Evolutionary conservation across 1,140 invertebrate genomes (phyloP), one percentile per base, ranked within the genome.

Genomic region (Hypothenemus hampei): DNA sequence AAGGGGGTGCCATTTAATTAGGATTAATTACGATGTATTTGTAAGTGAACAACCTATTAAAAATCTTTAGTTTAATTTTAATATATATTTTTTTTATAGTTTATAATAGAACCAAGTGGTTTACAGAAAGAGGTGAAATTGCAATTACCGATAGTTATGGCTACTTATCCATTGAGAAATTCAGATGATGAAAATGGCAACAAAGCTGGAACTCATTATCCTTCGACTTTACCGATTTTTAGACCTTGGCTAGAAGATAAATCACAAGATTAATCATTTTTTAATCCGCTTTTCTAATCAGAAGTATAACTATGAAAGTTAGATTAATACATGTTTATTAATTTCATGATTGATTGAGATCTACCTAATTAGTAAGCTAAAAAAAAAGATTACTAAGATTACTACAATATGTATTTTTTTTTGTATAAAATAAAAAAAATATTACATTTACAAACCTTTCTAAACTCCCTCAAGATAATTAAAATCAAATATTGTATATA

Each of bases 11-110:
- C 89, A 93, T 72, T 81, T 98, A 53, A 97, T 98, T 63, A 85
- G 89, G 68, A 91, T 97, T 57, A 84, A 93, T 62, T 98, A 98
- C 71, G 90, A 94, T 71, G 88, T 98, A 39, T 92, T 90, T 73
- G 92, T 96, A 75, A 89, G 89, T 86, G 61, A 46, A 5, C n/a
- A 43, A 29, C 0, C 7, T 31, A 31, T 31, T 18, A 18, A 23
- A 22, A 43, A 43, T 22, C n/a, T 7, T 2, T 3, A 15, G 4
- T 6, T 18, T 7, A 4, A 21, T 21, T 21, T 20, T 21, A 22
- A 8, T 46, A 1, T 29, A 37, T 15, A 13, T n/a, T 4, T 11
- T 15, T 29, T 31, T 45, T 2, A 13, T 46, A 93, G 89, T 95
- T 96, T 69, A 84, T 93, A 53, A 86, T 95, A 63, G 85, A 85